Base-by-base conservation (phyloP, 1,140 invertebrate species). In the Leptonema lineaticorne region DNA sequence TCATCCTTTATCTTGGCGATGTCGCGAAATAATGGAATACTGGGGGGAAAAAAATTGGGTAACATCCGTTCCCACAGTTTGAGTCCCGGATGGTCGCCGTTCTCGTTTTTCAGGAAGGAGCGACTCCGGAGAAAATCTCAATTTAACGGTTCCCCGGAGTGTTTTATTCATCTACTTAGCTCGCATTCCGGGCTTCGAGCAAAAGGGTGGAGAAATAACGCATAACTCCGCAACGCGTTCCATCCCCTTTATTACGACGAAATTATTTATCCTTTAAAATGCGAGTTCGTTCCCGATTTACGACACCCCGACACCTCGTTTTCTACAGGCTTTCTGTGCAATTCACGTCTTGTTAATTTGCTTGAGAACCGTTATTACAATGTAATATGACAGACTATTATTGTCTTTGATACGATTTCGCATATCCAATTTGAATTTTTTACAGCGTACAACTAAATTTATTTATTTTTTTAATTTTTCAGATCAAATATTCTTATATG, bases 161-260 rank as follows among this genome's bases (percentile, higher is more conserved):
- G 64, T 65, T 70, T 62, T 70, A 70, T 70, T 70, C 57, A 18
- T 53, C 69, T 57, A 70, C 57, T 70, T 70, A 66, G 64, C 63
- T 59, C 45, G 45, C 58, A 67, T 50, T 45, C 46, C 56, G 18
- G n/a, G n/a, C 50, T 16, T 59, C 33, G 14, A 14, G 59, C 59
- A 62, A 16, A 26, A 53, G 50, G 50, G 20, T 9, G 22, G 37
- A 2, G 14, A 9, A 27, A 9, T 14, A 30, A 8, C 45, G 24
- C 62, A 50, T 46, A 62, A 45, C 33, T 62, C 22, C 14, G 18
- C 22, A 3, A 24, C 16, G 50, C 50, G 7, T 27, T 50, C 62
- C 46, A 29, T 41, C 6, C 28, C 20, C 59, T 62, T 62, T 26
- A 62, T 62, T 41, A 22, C 20, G 8, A 53, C 26, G 14, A n/a